Evolutionary conservation across 2,797 vertebrate species (phyloP).

Genomic region (Myotis vivesi): DNA sequence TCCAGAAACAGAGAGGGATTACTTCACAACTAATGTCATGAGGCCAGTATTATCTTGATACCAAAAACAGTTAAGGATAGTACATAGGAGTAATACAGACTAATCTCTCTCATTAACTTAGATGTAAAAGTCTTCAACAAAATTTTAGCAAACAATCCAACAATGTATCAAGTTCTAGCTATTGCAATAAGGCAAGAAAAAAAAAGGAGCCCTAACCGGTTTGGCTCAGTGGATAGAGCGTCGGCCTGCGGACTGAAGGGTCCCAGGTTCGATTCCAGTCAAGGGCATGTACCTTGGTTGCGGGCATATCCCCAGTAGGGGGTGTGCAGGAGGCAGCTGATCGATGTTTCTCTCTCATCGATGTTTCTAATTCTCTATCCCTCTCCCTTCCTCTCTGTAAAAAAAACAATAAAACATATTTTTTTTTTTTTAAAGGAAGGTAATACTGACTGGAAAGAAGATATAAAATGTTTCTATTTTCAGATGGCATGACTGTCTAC

Average conservation of each 20-base stretch:
- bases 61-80: background rate
- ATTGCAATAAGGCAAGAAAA: constrained; percentile 40
- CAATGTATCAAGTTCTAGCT: background rate
- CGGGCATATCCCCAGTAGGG: too few relatives aligned
- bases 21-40: constrained; percentile 18
- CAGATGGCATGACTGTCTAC: background rate
- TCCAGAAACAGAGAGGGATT: constrained; percentile 2
- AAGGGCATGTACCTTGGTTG: too few relatives aligned
- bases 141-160: constrained; percentile 43
- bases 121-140: constrained; percentile 14
- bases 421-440: background rate
- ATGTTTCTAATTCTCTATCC: too few relatives aligned
- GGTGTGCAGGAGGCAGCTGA: too few relatives aligned
- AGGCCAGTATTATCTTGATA: background rate
- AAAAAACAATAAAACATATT: too few relatives aligned
- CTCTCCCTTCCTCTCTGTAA: too few relatives aligned
- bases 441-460: background rate
- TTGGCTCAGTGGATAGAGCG: too few relatives aligned
- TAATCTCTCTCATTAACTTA: background rate
- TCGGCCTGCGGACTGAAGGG: too few relatives aligned
- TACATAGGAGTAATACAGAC: background rate
- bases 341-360: too few relatives aligned
- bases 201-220: too few relatives aligned
- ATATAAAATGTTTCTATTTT: constrained; percentile 19
- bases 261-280: too few relatives aligned